Percentiles rank a stretch among this genome's conserved stretches.
These are phyloP conservation scores for Formica exsecta DNA, from an alignment of 1,140 invertebrate species.

Conservation along the genomic window DNA sequence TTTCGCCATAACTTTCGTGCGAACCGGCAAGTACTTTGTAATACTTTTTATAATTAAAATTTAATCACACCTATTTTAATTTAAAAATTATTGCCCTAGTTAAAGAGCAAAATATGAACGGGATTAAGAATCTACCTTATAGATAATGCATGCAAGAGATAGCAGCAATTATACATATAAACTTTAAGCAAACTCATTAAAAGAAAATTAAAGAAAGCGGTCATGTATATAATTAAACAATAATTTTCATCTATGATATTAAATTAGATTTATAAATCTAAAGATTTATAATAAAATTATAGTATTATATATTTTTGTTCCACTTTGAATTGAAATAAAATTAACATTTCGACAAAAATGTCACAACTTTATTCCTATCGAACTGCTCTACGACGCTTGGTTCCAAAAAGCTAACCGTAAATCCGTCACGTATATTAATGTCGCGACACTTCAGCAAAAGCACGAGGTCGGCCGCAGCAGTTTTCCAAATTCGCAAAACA, in stretches of 20 bases:
- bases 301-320: not conserved
- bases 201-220: not conserved
- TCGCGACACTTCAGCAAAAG: not conserved
- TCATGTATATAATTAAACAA: not conserved
- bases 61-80: slow-evolving; percentile 19
- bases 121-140: not conserved
- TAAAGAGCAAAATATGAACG: not conserved
- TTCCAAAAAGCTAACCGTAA: not conserved
- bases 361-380: slow-evolving; percentile 27
- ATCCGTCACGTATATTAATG: slow-evolving; percentile 45
- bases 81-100: slow-evolving; percentile 5
- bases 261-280: not conserved
- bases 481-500: slow-evolving; percentile 54
- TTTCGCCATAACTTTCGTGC: slow-evolving; percentile 16
- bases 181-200: not conserved
- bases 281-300: not conserved
- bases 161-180: not conserved
- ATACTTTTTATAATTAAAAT: slow-evolving; percentile 39
- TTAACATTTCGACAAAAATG: not conserved
- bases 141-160: slow-evolving; percentile 11
- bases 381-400: not conserved
- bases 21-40: not conserved
- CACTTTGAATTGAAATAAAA: not conserved
- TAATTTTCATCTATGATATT: not conserved
- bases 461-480: not conserved